Base-by-base conservation (phyloP, 1,140 invertebrate species). In the Yoshiicerus persimilis region DNA sequence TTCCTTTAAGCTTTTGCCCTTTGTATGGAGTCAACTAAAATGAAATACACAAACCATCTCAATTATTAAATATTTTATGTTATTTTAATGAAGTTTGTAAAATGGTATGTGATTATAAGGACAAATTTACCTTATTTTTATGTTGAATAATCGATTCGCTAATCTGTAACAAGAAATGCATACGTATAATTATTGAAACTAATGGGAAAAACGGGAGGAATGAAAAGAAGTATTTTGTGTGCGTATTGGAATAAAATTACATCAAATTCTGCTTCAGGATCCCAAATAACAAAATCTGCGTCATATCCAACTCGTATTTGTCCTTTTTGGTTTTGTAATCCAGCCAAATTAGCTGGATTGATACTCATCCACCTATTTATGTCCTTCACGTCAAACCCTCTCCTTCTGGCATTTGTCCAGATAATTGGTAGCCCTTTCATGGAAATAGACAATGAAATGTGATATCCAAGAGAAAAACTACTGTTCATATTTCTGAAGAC, bases 271-370 rank as follows among this genome's bases (percentile, higher is more conserved):
- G 27, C 39, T 9, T 86, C 56, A 4, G 95, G 95, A 91, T 95
- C 93, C 93, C 95, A 96, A 36, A 96, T 93, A 41, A 96, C 94
- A 86, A 96, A 94, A 92, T 96, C 95, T 0, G 95, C 95, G 91
- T 96, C 95, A 89, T 94, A 93, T n/a, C 95, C 95, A 23, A 92
- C 91, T 64, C 92, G 92, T 9, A 96, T 92, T 62, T 93, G 92
- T 0, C 95, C 95, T 92, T 96, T 96, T 4, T 92, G 91, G 11
- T 93, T 87, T 30, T 94, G 92, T 10, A 96, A 92, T 11, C 95
- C 94, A 86, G 94, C 94, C 1, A 96, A 92, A 66, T 93, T 92
- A 1, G 95, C 95, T 1, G 95, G 95, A 23, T 93, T 93, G 39
- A 91, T 90, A 89, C 94, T 94, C 92, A 96, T 92, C 36, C 95